These are phyloP conservation scores for Orycteropus afer DNA, from an alignment of 2,113 vertebrate genomes.

Conservation along the genomic window DNA sequence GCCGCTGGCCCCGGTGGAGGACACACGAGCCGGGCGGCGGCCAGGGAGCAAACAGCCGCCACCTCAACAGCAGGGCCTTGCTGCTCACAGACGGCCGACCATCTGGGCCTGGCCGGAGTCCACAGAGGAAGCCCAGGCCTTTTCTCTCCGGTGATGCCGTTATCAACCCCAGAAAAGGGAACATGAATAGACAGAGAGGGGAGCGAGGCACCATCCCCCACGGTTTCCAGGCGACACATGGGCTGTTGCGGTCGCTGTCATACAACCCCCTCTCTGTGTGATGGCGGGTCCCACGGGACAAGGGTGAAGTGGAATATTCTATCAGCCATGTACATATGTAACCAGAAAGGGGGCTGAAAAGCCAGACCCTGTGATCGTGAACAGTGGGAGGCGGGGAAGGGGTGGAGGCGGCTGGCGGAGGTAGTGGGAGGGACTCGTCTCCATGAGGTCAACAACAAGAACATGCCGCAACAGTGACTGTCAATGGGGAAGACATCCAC, in stretches of 20 bases:
- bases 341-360: slow-evolving; percentile 79
- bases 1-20: background rate
- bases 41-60: background rate
- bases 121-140: background rate
- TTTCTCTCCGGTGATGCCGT: background rate
- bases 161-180: background rate
- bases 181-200: background rate
- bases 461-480: background rate
- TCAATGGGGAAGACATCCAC: rapidly evolving
- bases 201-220: background rate
- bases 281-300: slow-evolving; percentile 83
- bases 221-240: slow-evolving; percentile 83
- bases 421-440: slow-evolving; percentile 62
- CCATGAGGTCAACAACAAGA: background rate
- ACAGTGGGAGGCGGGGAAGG: background rate
- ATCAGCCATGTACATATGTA: slow-evolving; percentile 88
- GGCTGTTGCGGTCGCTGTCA: slow-evolving; percentile 83
- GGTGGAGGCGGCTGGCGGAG: slow-evolving; percentile 63
- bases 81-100: background rate
- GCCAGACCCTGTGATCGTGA: slow-evolving; percentile 70
- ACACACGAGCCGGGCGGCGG: rapidly evolving
- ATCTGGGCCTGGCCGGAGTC: background rate
- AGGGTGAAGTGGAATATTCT: slow-evolving; percentile 85
- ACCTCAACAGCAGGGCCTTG: background rate
- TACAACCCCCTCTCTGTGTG: slow-evolving; percentile 82